A percentile compares a stretch with the other conserved stretches of the same genome.
These are phyloP conservation scores for Stigmatopora nigra DNA, from an alignment of 2,113 vertebrate genomes.

Conservation along the genomic window DNA sequence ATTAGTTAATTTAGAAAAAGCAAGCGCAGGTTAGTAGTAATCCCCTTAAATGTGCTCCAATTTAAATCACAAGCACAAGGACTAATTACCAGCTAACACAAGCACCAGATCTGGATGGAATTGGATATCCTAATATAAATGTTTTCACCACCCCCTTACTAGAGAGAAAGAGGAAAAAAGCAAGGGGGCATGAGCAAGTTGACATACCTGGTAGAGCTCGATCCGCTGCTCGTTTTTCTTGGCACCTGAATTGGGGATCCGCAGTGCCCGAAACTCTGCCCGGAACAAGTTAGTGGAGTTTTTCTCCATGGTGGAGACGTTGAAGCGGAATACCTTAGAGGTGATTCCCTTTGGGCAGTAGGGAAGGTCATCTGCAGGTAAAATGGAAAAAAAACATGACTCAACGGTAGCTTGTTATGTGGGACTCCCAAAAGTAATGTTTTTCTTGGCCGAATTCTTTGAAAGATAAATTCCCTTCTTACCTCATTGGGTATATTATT, in stretches of 20 bases:
- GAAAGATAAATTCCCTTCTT: conserved; percentile 28
- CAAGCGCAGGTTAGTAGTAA: too few relatives aligned
- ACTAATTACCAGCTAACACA: conserved; percentile 58
- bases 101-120: conserved; percentile 34
- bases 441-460: conserved; percentile 18
- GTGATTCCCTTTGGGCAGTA: conserved; percentile 88
- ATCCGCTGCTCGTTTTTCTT: conserved; percentile 90
- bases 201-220: conserved; percentile 91
- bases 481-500: conserved; percentile 33
- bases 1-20: too few relatives aligned
- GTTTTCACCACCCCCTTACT: conserved; percentile 54
- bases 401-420: conserved; percentile 24
- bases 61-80: conserved; percentile 65
- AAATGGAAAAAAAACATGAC: conserved; percentile 36
- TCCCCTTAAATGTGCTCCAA: conserved; percentile 51
- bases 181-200: conserved; percentile 25
- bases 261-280: conserved; percentile 89
- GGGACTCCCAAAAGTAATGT: conserved; percentile 8
- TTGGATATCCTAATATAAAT: conserved; percentile 54
- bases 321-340: conserved; percentile 91
- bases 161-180: conserved; percentile 34
- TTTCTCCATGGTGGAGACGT: conserved; percentile 91
- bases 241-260: conserved; percentile 80
- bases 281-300: conserved; percentile 93
- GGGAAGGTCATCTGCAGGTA: conserved; percentile 79